Base-by-base conservation (phyloP, 2,797 vertebrate genomes). In the Malacoraja senta region DNA sequence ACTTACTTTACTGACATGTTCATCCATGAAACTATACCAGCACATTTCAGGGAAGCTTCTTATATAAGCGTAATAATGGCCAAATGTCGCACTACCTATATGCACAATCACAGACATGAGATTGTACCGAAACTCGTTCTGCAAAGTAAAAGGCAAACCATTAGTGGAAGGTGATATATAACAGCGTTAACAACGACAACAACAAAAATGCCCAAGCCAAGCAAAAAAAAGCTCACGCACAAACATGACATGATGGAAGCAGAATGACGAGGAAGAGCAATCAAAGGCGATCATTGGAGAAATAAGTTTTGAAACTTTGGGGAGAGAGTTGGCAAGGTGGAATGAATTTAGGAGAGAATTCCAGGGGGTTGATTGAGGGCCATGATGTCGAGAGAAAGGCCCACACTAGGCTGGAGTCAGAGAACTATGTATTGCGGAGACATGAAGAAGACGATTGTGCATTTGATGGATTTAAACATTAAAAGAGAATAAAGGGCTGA, bases 1-100 rank as follows among this genome's bases (percentile, higher is more conserved):
- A 91, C 65, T 91, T 91, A 71, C 86, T 1, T 35, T 38, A 32
- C 7, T 68, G 35, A 91, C 86, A 68, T 1, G 0, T 91, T 91
- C 65, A 91, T 91, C 86, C 19, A 12, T 38, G 32, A 91, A 71
- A 19, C 29, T 38, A 15, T 91, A 71, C 86, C 86, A 91, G 8
- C 71, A 7, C 21, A 21, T 91, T 71, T 91, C n/a, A 35, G 65
- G 63, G 17, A 91, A 17, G 0, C 0, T 21, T 65, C n/a, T 71
- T 91, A 91, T 71, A 91, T 91, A 71, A 91, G 63, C 86, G 71
- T 91, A 91, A 71, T 91, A 91, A 91, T 91, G 86, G 19, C 86
- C 86, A 71, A 91, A 72, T 17, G n/a, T 35, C 12, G 32, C 0
- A 17, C 8, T 26, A 32, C 65, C 86, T 21, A 21, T 26, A 38